Conservation (phyloP, 2,888 invertebrate species). For the Drosophila limbata region DNA sequence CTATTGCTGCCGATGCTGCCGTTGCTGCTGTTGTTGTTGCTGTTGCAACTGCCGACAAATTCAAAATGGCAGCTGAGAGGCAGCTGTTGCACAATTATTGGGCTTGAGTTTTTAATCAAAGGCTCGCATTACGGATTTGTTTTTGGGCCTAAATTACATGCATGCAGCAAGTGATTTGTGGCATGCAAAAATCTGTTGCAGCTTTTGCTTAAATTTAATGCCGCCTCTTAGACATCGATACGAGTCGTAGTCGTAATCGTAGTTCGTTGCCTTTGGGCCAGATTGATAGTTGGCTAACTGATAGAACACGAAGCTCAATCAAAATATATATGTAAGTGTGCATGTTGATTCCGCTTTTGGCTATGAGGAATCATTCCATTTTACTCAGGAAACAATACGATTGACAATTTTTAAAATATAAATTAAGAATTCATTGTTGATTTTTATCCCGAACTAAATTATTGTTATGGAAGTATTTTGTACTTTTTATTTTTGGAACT, state of each 20-base stretch:
- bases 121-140: constrained; percentile 56
- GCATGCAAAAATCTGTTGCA: constrained; percentile 50
- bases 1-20: constrained; percentile 35
- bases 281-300: constrained; percentile 43
- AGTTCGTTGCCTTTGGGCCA: constrained; percentile 44
- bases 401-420: too few species aligned
- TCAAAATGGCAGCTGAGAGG: constrained; percentile 51
- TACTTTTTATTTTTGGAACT: too few species aligned
- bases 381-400: too few species aligned
- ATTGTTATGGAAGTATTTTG: too few species aligned
- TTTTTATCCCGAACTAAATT: too few species aligned
- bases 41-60: constrained; percentile 41
- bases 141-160: constrained; percentile 59
- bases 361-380: too few species aligned
- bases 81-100: constrained; percentile 57
- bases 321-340: constrained; percentile 9
- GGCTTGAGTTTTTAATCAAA: constrained; percentile 62
- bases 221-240: constrained; percentile 41
- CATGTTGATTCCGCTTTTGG: constrained; percentile 43
- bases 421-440: too few species aligned
- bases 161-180: constrained; percentile 50
- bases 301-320: constrained; percentile 43
- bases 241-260: constrained; percentile 2
- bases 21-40: constrained; percentile 28
- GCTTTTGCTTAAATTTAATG: constrained; percentile 14